Percentiles rank a stretch among this genome's conserved stretches.
Conservation (phyloP, 2,797 vertebrate species). For the Schizopygopsis pylzovi region DNA sequence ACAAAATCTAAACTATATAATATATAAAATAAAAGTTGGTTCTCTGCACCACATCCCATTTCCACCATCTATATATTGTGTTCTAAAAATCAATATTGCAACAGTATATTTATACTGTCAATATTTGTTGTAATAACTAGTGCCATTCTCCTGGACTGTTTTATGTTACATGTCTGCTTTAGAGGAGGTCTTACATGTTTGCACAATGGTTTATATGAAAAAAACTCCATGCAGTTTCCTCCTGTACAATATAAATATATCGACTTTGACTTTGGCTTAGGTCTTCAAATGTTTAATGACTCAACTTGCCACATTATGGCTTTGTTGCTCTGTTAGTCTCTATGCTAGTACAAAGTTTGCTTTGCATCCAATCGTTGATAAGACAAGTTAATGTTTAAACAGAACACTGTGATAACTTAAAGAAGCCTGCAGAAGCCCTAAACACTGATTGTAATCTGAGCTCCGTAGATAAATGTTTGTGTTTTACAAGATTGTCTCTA, state of each 20-base stretch:
- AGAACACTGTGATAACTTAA: constrained; percentile 47
- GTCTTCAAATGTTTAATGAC: constrained; percentile 19
- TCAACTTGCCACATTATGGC: not conserved
- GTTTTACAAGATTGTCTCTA: constrained; percentile 32
- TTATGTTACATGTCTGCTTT: constrained; percentile 20
- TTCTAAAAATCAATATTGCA: constrained; percentile 1
- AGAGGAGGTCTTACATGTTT: not conserved
- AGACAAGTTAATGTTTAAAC: constrained; percentile 68
- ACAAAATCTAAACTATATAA: not conserved
- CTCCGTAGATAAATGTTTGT: constrained; percentile 40
- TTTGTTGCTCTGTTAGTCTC: constrained; percentile 30
- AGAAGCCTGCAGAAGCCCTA: constrained; percentile 44
- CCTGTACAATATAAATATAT: constrained; percentile 18
- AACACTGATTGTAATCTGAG: constrained; percentile 45
- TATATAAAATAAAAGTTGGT: not conserved
- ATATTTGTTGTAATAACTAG: constrained; percentile 10
- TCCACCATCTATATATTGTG: not conserved
- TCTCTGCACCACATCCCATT: not conserved
- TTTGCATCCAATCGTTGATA: constrained; percentile 60
- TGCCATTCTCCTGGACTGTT: constrained; percentile 5
- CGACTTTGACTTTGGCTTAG: constrained; percentile 35
- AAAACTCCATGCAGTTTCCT: not conserved
- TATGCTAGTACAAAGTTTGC: constrained; percentile 63
- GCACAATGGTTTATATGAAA: not conserved
- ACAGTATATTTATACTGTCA: constrained; percentile 31